These are phyloP conservation scores for Rhynchophorus ferrugineus DNA, from an alignment of 1,140 invertebrate genomes.

Conservation along the genomic window DNA sequence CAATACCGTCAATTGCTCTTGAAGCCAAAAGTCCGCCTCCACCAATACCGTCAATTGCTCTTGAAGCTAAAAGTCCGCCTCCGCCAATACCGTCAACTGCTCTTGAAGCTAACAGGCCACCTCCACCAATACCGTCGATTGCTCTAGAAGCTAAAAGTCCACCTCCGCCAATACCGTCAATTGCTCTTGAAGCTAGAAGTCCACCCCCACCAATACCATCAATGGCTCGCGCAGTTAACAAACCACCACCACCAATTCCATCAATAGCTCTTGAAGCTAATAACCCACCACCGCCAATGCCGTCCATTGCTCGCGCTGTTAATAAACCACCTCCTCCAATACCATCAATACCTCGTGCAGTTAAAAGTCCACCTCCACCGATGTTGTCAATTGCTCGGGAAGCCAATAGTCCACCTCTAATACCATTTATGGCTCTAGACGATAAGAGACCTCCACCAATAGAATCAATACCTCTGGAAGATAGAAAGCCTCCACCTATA, in stretches of 20 bases:
- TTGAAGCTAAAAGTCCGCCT: slow-evolving; percentile 9
- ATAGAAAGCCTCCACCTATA: slow-evolving; percentile 19
- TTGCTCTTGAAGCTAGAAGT: slow-evolving; percentile 8
- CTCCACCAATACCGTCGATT: slow-evolving; percentile 10
- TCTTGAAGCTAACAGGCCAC: slow-evolving; percentile 3
- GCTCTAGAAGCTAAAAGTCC: slow-evolving; percentile 7
- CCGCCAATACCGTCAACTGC: slow-evolving; percentile 22
- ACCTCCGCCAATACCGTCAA: slow-evolving; percentile 17
- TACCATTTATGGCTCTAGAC: background rate
- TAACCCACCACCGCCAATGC: slow-evolving; percentile 17
- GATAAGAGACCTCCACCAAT: background rate
- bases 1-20: slow-evolving; percentile 19
- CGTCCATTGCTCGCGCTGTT: slow-evolving; percentile 3
- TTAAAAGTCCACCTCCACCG: slow-evolving; percentile 11
- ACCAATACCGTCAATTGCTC: slow-evolving; percentile 10
- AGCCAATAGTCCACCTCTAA: background rate
- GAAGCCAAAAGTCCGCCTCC: slow-evolving; percentile 12
- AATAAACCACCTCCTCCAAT: background rate
- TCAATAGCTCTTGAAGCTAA: slow-evolving; percentile 15
- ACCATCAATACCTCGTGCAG: slow-evolving; percentile 1
- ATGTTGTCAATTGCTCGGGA: slow-evolving; percentile 7
- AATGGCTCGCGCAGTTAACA: slow-evolving; percentile 8
- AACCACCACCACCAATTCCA: slow-evolving; percentile 12
- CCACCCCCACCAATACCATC: slow-evolving; percentile 20
- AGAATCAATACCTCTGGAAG: no score